Base-by-base conservation (phyloP, 2,797 vertebrate species). In the Myotis vivesi region DNA sequence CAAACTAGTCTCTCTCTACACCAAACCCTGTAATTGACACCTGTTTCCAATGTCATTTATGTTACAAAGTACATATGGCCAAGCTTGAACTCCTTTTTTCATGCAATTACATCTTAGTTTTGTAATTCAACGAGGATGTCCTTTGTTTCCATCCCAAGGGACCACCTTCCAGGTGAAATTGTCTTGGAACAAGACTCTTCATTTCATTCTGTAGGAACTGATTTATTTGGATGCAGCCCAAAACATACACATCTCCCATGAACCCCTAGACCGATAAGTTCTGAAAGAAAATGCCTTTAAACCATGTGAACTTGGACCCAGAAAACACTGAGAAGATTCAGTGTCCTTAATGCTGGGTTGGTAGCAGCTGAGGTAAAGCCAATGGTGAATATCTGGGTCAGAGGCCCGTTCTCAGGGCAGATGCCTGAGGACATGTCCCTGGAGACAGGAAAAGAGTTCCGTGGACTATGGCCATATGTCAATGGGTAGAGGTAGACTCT, bases 131-230 rank as follows among this genome's bases (percentile, higher is more conserved):
- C 66, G n/a, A 89, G 30, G 20, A 55, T 80, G 10, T 62, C 36
- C 13, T 92, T 88, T 51, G 53, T 41, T 76, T 94, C 19, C 53
- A 83, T 88, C n/a, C 28, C 59, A 77, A 68, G 4, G 33, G 41
- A 83, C 28, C n/a, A 38, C 17, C 36, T 95, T 79, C 75, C 7
- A 71, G 17, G 49, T 88, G 28, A 91, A 93, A 88, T 7, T 53
- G 46, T 44, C 75, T 92, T 75, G 85, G 69, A 77, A 81, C 49
- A 89, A 94, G 87, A 22, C 17, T 22, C 36, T 81, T 94, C 62
- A n/a, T n/a, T n/a, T 49, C 62, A n/a, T 71, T 83, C n/a, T 90
- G 82, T 55, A 94, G 44, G 25, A 57, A 66, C 19, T 76, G 28
- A 94, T 72, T 92, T 72, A 41, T 85, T 89, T 76, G 77, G 59